Conservation (phyloP, 2,888 invertebrate species). For the Sphinx pinastri region DNA sequence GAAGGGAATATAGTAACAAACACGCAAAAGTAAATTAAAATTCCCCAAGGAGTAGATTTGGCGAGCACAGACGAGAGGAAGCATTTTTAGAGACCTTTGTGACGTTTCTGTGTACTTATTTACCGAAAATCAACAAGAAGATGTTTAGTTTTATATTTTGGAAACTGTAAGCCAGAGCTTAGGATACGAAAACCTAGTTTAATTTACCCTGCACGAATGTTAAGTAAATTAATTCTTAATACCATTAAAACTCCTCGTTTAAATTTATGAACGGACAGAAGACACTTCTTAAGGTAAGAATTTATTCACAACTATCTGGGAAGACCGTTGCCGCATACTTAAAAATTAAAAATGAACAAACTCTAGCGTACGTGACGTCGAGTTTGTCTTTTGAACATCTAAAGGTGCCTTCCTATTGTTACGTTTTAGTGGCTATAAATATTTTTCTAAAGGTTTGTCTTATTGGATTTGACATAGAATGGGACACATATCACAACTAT, state of each 20-base stretch:
- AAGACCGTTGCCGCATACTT: not conserved
- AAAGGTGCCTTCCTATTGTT: not conserved
- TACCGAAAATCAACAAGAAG: too few relatives aligned
- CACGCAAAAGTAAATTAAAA: slow-evolving; percentile 10
- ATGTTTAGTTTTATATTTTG: too few relatives aligned
- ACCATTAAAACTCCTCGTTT: too few relatives aligned
- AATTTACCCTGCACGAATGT: too few relatives aligned
- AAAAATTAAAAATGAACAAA: slow-evolving; percentile 5
- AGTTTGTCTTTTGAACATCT: not conserved
- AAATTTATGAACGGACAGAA: too few relatives aligned
- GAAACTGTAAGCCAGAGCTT: too few relatives aligned
- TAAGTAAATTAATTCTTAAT: too few relatives aligned
- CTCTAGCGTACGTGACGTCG: not conserved
- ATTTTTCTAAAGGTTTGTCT: too few relatives aligned
- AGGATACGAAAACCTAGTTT: too few relatives aligned
- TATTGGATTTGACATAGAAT: too few relatives aligned
- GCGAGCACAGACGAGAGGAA: slow-evolving; percentile 6
- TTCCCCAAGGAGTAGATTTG: not conserved
- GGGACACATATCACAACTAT: too few relatives aligned
- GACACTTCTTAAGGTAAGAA: not conserved
- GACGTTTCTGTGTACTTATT: not conserved
- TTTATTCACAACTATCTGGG: not conserved
- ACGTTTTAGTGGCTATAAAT: too few relatives aligned
- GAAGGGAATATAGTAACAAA: not conserved
- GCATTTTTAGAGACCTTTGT: not conserved